Evolutionary conservation across 1,140 invertebrate species (phyloP), one percentile per base, ranked within the genome.

Genomic region (Aleiodes sp.): DNA sequence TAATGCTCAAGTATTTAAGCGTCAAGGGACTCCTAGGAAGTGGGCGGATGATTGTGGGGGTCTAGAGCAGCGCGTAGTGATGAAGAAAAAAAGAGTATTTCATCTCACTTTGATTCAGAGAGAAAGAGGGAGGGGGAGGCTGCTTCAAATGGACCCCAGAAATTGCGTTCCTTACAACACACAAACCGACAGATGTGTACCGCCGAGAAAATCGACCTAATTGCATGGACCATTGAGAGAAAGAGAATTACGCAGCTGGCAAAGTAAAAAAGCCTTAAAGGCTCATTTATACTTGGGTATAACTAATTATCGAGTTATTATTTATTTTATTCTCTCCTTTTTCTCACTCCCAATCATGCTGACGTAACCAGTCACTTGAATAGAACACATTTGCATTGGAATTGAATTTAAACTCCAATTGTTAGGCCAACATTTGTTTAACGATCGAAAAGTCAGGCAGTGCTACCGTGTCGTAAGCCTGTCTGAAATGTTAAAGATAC

Each of bases 1-100:
- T 79, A 80, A 79, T 79, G 75, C 74, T 78, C 70, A 76, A 80
- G 77, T 75, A 80, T 80, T 80, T 82, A 78, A 79, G 73, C 76
- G 74, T 73, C 73, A 73, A 78, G 77, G 75, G 77, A 72, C 72
- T 74, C 57, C 74, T 80, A 80, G 79, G 78, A 82, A 80, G 75
- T 82, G 77, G 78, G 79, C 78, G 80, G 75, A 60, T 61, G 70
- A 71, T 64, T 62, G 56, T 31, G 37, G 65, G 52, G 64, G 71
- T 61, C 28, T n/a, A 19, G 67, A 24, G 28, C 4, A 46, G 4
- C n/a, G n/a, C n/a, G n/a, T n/a, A n/a, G n/a, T n/a, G n/a, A n/a
- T n/a, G n/a, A n/a, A n/a, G 14, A 29, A n/a, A 33, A 68, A 78
- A 76, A 78, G 76, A 76, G 75, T 78, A 73, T 70, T 67, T 57